Base-by-base conservation (phyloP, 2,888 invertebrate species). In the Octodonta nipae region DNA sequence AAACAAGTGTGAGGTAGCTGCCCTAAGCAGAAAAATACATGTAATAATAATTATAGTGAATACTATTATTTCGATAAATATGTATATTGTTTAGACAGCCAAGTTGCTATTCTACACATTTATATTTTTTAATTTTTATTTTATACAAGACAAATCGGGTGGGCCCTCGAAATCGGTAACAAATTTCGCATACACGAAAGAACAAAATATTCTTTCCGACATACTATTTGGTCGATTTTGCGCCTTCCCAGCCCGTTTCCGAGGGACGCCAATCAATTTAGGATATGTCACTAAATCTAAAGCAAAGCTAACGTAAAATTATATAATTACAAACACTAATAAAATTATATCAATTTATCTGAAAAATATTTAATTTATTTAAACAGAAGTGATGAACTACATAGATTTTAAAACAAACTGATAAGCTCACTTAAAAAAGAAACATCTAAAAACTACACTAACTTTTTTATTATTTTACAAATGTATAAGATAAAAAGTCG, bases 401-500 rank as follows among this genome's bases (percentile, higher is more conserved):
- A 14, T 13, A 28, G 8, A 28, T 15, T 14, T 25, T 32, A 38
- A 36, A n/a, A 40, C 31, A 28, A 35, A 34, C 28, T 33, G 32
- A 35, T 41, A 43, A 49, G 50, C 45, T 49, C 49, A 47, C 47
- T 49, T 51, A 51, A 26, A 13, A 8, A 26, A 26, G 5, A 26
- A 20, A 17, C 13, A 15, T 20, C 36, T 40, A 45, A 43, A 46
- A 50, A 53, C 56, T 60, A 60, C 49, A 41, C 53, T 58, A 58
- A 54, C 46, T 51, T 51, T 53, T 50, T 55, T 49, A 55, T 58
- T 58, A 56, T 58, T 58, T 61, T 61, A 61, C 59, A 60, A 51
- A 54, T 60, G 59, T 60, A 60, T 60, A 59, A 52, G 54, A 49
- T 54, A 53, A 60, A 58, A 58, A 52, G 55, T 54, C 54, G 56